Conservation (phyloP, 2,888 invertebrate genomes). For the Tetranychus truncatus region DNA sequence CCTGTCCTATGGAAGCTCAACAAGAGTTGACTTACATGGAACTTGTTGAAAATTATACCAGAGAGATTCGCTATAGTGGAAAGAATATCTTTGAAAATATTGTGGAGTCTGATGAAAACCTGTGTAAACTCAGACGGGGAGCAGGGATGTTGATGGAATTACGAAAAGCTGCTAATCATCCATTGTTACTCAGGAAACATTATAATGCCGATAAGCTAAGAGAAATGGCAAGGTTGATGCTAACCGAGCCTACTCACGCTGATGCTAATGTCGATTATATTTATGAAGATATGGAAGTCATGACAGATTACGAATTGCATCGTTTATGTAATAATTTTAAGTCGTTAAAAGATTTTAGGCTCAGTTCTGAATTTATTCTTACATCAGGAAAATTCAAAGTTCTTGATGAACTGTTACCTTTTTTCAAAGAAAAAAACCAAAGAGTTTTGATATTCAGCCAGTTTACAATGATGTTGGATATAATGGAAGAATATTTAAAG, state of each 20-base stretch:
- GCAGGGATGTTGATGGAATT: conserved; percentile 72
- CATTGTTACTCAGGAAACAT: conserved; percentile 55
- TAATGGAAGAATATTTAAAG: conserved; percentile 68
- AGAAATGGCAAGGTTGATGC: conserved; percentile 48
- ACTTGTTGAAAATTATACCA: conserved; percentile 48
- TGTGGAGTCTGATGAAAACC: neutral
- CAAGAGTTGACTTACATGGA: conserved; percentile 58
- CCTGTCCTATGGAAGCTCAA: conserved; percentile 47
- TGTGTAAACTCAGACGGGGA: neutral
- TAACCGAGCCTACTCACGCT: conserved; percentile 36
- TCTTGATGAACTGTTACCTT: conserved; percentile 56
- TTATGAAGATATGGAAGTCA: conserved; percentile 62
- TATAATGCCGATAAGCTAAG: conserved; percentile 42
- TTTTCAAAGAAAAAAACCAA: conserved; percentile 41
- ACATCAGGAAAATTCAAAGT: conserved; percentile 69
- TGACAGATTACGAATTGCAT: conserved; percentile 82
- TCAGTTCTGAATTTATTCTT: conserved; percentile 45
- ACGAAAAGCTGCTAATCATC: conserved; percentile 83
- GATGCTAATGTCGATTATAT: conserved; percentile 39
- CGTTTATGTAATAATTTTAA: conserved; percentile 49
- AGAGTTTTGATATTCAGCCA: conserved; percentile 84
- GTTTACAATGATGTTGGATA: conserved; percentile 83
- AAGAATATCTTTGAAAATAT: conserved; percentile 16
- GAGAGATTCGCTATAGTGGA: conserved; percentile 14
- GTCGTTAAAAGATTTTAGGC: conserved; percentile 20